phyloP scores from a whole-genome alignment of 2,113 vertebrate species.

The Eulemur rufifrons region DNA sequence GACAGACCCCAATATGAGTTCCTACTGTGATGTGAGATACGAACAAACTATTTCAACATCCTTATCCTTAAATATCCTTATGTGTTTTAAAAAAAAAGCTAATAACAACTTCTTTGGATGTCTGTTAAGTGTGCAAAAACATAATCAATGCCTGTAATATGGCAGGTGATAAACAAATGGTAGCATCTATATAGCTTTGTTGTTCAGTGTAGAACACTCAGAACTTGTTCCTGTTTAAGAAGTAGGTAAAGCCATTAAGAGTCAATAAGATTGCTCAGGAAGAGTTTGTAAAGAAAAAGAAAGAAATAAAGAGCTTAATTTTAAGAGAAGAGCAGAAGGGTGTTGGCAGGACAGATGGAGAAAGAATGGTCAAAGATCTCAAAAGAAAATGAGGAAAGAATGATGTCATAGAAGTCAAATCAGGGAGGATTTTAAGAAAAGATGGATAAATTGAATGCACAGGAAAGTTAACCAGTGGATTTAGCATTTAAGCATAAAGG shows the following conservation, averaged over 20 bases:
- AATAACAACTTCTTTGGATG: neutral
- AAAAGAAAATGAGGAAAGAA: neutral
- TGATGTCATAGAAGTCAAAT: neutral
- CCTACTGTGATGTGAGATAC: neutral
- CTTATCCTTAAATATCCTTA: neutral
- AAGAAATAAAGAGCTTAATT: neutral
- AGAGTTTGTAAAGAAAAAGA: neutral
- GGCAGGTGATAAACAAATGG: neutral
- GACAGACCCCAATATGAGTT: neutral
- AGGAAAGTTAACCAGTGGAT: neutral
- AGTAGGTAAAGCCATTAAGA: neutral
- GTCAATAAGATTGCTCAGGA: neutral
- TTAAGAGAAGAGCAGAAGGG: neutral
- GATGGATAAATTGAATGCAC: neutral
- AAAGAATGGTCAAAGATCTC: neutral
- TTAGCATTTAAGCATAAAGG: neutral
- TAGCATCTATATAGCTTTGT: neutral
- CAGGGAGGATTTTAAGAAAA: neutral
- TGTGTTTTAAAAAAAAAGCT: neutral
- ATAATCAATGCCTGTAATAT: neutral
- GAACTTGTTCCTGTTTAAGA: neutral
- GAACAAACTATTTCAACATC: neutral
- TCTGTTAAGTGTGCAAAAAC: neutral
- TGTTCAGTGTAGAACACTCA: neutral
- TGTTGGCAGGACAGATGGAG: neutral